Conservation (phyloP, 2,888 invertebrate genomes). For the Atrina japonica region DNA sequence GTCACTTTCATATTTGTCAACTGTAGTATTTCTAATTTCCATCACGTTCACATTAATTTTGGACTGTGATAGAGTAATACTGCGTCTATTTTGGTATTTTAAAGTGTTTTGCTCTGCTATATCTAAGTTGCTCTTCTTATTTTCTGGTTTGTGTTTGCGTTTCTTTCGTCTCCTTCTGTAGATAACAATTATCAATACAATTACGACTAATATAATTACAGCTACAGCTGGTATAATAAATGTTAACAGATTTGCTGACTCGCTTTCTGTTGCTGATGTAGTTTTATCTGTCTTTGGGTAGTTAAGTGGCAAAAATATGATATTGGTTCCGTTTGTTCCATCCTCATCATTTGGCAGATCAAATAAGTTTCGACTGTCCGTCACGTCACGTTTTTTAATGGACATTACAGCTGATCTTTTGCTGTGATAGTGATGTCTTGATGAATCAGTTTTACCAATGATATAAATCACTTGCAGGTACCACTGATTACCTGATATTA, state of each 20-base stretch:
- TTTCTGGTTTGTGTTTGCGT: constrained; percentile 16
- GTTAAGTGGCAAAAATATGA: constrained; percentile 45
- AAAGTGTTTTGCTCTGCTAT: constrained; percentile 57
- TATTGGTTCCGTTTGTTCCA: constrained; percentile 72
- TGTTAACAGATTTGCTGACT: constrained; percentile 17
- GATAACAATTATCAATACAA: constrained; percentile 46
- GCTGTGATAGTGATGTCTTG: constrained; percentile 50
- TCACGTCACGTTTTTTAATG: constrained; percentile 41
- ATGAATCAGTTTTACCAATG: constrained; percentile 69
- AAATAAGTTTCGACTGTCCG: constrained; percentile 39
- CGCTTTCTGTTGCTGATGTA: constrained; percentile 13
- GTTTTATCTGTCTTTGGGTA: constrained; percentile 38
- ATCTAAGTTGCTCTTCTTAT: constrained; percentile 55
- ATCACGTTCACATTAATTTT: constrained; percentile 45
- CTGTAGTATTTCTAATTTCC: constrained; percentile 54
- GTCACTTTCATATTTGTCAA: constrained; percentile 50
- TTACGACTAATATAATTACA: constrained; percentile 37
- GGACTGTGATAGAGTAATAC: constrained; percentile 36
- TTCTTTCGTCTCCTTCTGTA: constrained; percentile 47
- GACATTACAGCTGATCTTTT: constrained; percentile 55
- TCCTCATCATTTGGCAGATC: constrained; percentile 49
- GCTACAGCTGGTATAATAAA: constrained; percentile 49
- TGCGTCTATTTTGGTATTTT: constrained; percentile 30
- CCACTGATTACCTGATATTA: constrained; percentile 80
- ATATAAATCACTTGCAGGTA: constrained; percentile 79